A percentile compares a stretch with the other conserved stretches of the same genome.
phyloP scores from a whole-genome alignment of 2,797 vertebrate species.

The Clarias laeviceps region DNA sequence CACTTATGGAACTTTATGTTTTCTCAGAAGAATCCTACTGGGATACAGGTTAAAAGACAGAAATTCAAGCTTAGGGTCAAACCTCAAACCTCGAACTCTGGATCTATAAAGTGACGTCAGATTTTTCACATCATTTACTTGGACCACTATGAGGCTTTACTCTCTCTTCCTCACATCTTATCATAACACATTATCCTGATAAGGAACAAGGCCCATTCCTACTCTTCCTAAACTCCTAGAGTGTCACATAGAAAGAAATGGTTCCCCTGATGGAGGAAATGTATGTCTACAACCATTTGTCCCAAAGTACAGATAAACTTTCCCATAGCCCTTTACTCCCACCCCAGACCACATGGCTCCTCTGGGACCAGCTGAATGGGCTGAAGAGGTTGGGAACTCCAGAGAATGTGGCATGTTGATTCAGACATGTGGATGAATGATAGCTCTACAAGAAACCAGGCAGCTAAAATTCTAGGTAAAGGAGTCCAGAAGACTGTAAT shows the following conservation, averaged over 20 bases:
- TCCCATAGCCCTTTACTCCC: constrained; percentile 58
- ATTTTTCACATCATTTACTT: neutral
- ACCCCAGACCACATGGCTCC: constrained; percentile 52
- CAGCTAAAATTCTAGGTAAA: neutral
- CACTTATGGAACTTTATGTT: neutral
- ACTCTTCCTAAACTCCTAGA: neutral
- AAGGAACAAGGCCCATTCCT: neutral
- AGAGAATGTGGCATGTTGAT: neutral
- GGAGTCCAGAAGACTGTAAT: neutral
- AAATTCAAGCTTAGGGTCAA: neutral
- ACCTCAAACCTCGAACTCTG: neutral
- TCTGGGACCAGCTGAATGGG: constrained; percentile 37
- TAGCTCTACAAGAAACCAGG: neutral
- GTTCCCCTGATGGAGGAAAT: constrained; percentile 39
- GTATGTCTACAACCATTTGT: constrained; percentile 15
- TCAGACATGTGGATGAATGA: constrained; percentile 1
- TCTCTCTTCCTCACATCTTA: neutral
- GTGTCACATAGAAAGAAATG: constrained; percentile 28
- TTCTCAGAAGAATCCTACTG: neutral
- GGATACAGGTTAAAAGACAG: neutral
- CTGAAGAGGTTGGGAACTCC: constrained; percentile 17
- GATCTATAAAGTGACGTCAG: neutral
- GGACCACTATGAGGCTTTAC: neutral
- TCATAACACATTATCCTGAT: neutral
- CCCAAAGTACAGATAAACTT: constrained; percentile 54